Evolutionary conservation across 2,797 vertebrate species (phyloP), one percentile per base, ranked within the genome.

Genomic region (Manis pentadactyla): DNA sequence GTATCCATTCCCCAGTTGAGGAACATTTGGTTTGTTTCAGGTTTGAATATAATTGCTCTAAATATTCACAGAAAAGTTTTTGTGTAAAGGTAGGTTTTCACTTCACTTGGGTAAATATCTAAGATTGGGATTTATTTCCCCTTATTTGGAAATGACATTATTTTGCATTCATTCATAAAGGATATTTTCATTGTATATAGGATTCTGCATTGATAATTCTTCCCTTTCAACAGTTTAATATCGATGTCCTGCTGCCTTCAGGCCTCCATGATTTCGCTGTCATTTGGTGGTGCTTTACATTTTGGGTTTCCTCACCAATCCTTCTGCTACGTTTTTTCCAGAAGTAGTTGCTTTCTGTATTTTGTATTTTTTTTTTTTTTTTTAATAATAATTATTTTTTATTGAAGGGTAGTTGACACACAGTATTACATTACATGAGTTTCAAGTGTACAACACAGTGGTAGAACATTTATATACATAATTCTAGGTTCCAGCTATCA

Each of bases 301-400:
- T 61, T 15, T 77, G 49, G 21, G 27, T 59, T 34, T 86, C 37
- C 7, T 87, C 63, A 23, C 51, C 63, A 42, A 0, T 37, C 53
- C 11, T 64, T 31, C 57, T 37, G 18, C 66, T 10, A 0, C 19
- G 25, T 59, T 64, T 73, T 82, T 23, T 69, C 37, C 55, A 78
- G 34, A 78, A 12, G 34, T 61, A 21, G 88, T 39, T 68, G 57
- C 25, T 84, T 84, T 75, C 53, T 71, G 19, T 81, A 18, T 73
- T 93, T 87, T 71, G 19, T 81, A 18, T 73, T 93, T 87, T 34
- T n/a, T n/a, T n/a, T n/a, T n/a, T n/a, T n/a, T n/a, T n/a, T n/a
- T n/a, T n/a, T n/a, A n/a, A n/a, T n/a, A n/a, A n/a, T n/a, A n/a
- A n/a, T n/a, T n/a, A n/a, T n/a, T n/a, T n/a, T n/a, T n/a, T n/a